Evolutionary conservation across 2,888 invertebrate species (phyloP).

Genomic region (Gibbula magus): DNA sequence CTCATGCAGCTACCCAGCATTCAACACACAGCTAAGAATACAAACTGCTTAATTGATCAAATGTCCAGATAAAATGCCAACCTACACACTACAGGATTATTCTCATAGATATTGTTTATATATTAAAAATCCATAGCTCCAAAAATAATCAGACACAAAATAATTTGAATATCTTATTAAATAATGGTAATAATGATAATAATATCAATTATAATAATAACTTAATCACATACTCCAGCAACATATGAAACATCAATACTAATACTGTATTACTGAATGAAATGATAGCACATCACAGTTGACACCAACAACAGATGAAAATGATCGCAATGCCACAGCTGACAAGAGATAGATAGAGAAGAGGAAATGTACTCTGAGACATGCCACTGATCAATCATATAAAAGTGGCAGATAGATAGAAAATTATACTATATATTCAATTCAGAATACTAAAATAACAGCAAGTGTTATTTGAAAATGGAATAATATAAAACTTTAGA

Average conservation of each 20-base stretch:
- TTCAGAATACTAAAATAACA: conserved; percentile 36
- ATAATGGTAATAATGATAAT: conserved; percentile 4
- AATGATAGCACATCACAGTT: conserved; percentile 20
- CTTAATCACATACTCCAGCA: conserved; percentile 26
- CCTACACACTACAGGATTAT: conserved; percentile 9
- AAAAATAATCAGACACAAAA: conserved; percentile 41
- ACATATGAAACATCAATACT: conserved; percentile 23
- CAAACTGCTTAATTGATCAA: conserved; percentile 27
- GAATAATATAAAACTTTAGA: conserved; percentile 18
- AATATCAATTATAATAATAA: conserved; percentile 11
- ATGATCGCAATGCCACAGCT: neutral
- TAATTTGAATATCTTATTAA: conserved; percentile 15
- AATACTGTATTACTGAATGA: conserved; percentile 27
- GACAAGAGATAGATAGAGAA: neutral
- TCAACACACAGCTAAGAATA: conserved; percentile 26
- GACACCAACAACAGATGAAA: conserved; percentile 15
- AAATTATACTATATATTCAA: conserved; percentile 31
- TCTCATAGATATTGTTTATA: conserved; percentile 17
- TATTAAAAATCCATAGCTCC: conserved; percentile 37
- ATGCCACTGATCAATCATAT: conserved; percentile 14
- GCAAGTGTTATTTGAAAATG: conserved; percentile 30
- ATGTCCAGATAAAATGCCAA: conserved; percentile 29
- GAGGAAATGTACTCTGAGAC: conserved; percentile 21
- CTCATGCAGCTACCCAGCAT: conserved; percentile 32
- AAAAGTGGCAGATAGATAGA: conserved; percentile 5